Evolutionary conservation across 2,113 vertebrate species (phyloP).

Genomic region (Mesoclemmys tuberculata): DNA sequence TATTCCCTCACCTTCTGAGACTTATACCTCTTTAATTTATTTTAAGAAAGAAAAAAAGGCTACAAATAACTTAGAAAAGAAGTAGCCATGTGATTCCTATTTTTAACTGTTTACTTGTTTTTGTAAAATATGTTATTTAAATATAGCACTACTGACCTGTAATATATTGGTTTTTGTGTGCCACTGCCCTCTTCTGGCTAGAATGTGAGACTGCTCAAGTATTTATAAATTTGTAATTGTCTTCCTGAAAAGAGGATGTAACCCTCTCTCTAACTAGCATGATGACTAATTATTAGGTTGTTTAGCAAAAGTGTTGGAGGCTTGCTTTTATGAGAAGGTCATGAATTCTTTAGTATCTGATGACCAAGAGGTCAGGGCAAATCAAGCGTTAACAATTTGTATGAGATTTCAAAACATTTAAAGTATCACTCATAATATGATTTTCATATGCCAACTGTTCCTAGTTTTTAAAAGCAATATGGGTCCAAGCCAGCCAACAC

Average conservation of each 20-base stretch:
- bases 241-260: neutral
- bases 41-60: rapidly evolving
- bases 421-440: neutral
- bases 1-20: neutral
- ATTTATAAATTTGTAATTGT: neutral
- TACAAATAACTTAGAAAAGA: neutral
- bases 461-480: neutral
- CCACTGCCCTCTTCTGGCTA: constrained; percentile 11
- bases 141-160: rapidly evolving
- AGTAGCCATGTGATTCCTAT: neutral
- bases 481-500: neutral
- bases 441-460: neutral
- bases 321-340: neutral
- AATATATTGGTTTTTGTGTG: neutral
- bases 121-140: rapidly evolving
- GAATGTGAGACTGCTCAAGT: neutral
- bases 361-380: neutral
- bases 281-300: rapidly evolving
- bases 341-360: neutral
- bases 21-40: neutral
- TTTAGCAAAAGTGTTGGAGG: neutral
- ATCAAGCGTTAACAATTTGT: neutral
- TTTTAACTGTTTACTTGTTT: neutral
- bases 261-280: neutral
- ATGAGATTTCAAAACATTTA: neutral